Evolutionary conservation across 2,888 invertebrate genomes (phyloP).

Genomic region (Rapana venosa): DNA sequence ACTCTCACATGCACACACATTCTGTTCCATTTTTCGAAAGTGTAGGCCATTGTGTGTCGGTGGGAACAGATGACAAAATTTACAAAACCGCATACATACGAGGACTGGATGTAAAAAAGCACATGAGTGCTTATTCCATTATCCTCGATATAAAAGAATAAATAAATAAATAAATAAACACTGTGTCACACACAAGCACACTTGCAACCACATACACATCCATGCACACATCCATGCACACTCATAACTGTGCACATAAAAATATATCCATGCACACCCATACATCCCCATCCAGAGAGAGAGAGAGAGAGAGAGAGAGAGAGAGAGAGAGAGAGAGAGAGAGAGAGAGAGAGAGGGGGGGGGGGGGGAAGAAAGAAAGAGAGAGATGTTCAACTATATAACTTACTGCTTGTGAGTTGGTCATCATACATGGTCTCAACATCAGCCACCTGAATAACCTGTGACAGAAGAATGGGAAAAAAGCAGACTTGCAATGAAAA

Average conservation of each 20-base stretch:
- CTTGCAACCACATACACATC: not conserved
- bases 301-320: not conserved
- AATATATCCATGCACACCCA: not conserved
- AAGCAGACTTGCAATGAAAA: not conserved
- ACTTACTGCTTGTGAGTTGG: not conserved
- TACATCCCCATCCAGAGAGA: not conserved
- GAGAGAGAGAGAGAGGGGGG: not conserved
- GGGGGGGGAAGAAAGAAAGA: not conserved
- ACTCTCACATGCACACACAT: not conserved
- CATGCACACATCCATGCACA: not conserved
- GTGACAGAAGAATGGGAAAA: slow-evolving; percentile 8
- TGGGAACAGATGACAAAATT: too few relatives aligned
- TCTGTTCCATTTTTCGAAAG: too few relatives aligned
- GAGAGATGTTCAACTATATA: not conserved
- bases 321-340: not conserved
- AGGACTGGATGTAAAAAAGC: too few relatives aligned
- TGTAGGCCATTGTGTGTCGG: too few relatives aligned
- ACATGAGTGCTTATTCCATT: too few relatives aligned
- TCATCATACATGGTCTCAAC: slow-evolving; percentile 24
- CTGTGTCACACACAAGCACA: not conserved
- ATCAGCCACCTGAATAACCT: slow-evolving; percentile 50
- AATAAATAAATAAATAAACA: not conserved
- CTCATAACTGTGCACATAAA: not conserved
- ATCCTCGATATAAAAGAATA: not conserved
- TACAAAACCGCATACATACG: too few relatives aligned